These are phyloP conservation scores for Cheilinus undulatus DNA, from an alignment of 2,113 vertebrate species.

Conservation along the genomic window DNA sequence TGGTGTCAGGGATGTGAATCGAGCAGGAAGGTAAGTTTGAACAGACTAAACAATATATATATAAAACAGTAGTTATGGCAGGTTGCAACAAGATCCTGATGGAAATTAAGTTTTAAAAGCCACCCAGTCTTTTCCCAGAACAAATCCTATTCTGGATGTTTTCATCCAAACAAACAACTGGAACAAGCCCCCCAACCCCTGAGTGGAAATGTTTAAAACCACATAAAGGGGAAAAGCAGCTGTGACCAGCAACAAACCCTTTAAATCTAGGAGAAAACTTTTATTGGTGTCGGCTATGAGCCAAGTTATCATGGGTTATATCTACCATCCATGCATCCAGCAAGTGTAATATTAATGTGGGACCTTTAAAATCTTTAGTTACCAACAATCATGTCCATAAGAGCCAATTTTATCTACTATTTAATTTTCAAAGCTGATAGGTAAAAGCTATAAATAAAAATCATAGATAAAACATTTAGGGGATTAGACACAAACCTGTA, in stretches of 20 bases:
- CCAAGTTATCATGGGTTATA: constrained; percentile 3
- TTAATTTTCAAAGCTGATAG: background rate
- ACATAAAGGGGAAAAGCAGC: constrained; percentile 64
- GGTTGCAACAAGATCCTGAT: constrained; percentile 68
- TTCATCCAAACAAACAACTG: constrained; percentile 69
- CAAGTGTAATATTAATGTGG: background rate
- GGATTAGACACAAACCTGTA: constrained; percentile 34
- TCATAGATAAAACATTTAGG: background rate
- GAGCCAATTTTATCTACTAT: constrained; percentile 37
- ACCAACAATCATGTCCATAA: constrained; percentile 3
- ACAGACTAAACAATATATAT: too few relatives aligned
- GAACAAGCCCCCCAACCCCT: constrained; percentile 49
- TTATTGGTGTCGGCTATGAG: constrained; percentile 1
- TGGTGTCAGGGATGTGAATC: too few relatives aligned
- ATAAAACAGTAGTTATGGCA: too few relatives aligned
- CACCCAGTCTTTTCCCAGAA: constrained; percentile 59
- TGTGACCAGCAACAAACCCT: constrained; percentile 54
- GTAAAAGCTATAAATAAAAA: constrained; percentile 10
- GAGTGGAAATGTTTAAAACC: constrained; percentile 61
- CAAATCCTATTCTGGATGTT: constrained; percentile 45
- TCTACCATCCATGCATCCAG: too few relatives aligned
- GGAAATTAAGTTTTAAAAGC: constrained; percentile 62
- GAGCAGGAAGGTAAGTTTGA: too few relatives aligned
- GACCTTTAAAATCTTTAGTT: background rate
- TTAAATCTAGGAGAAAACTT: constrained; percentile 20